Evolutionary conservation across 2,113 vertebrate genomes (phyloP).

Genomic region (Arenaria interpres): DNA sequence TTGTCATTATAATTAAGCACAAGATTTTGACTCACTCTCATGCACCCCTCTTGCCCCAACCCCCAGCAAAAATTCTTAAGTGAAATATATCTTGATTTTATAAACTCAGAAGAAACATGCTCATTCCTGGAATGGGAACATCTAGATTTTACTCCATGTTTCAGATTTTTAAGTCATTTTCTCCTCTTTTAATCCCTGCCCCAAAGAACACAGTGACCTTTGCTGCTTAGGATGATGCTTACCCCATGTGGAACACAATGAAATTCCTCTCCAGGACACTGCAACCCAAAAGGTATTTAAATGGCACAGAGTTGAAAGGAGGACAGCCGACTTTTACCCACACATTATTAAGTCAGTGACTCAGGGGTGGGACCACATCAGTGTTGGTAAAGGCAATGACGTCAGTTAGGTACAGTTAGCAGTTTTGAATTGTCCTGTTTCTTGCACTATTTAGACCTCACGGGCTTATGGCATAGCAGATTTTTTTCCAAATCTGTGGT

Average conservation of each 20-base stretch:
- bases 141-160: background rate
- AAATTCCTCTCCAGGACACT: background rate
- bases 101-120: background rate
- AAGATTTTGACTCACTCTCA: background rate
- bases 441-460: background rate
- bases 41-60: fast-evolving
- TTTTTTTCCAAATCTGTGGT: background rate
- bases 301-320: background rate
- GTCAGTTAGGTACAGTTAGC: background rate
- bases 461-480: background rate
- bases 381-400: background rate
- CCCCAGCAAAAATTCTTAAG: background rate
- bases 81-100: background rate
- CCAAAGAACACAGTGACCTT: fast-evolving
- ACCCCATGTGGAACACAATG: background rate
- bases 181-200: background rate
- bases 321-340: background rate
- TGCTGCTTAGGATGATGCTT: background rate
- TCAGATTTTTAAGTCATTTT: background rate
- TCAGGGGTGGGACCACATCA: background rate
- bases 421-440: background rate
- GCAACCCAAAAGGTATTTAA: background rate
- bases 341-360: background rate
- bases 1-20: background rate
- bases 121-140: background rate